Evolutionary conservation across 2,888 invertebrate genomes (phyloP).

Genomic region (Thysanoteuthis rhombus): DNA sequence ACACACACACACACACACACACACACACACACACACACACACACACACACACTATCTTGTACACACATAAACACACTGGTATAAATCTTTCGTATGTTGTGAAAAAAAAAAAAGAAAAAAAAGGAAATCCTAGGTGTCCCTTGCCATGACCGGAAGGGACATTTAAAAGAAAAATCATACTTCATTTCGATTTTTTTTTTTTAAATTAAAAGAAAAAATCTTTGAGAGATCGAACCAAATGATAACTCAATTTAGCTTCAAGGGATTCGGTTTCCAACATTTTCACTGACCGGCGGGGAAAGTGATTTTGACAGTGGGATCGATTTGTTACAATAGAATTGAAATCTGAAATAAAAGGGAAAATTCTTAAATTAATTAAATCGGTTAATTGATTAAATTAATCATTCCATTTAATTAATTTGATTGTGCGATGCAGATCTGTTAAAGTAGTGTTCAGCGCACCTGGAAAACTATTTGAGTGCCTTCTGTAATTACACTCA

Average conservation of each 20-base stretch:
- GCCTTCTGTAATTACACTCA: background rate
- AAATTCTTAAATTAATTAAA: constrained; percentile 12
- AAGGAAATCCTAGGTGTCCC: background rate
- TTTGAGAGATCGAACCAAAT: background rate
- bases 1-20: no score
- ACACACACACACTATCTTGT: background rate
- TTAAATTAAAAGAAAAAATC: background rate
- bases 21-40: background rate
- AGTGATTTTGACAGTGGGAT: background rate
- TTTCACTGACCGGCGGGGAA: background rate
- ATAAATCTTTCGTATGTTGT: no score
- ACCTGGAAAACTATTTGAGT: background rate
- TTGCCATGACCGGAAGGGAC: background rate
- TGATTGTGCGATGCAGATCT: background rate
- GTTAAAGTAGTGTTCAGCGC: background rate
- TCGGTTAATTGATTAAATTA: constrained; percentile 12
- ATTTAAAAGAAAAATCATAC: background rate
- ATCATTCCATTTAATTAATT: background rate
- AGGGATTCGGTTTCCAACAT: background rate
- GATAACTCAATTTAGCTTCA: background rate
- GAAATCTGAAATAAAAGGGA: background rate
- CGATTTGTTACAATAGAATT: background rate
- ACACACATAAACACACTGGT: background rate
- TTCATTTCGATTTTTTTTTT: no score
- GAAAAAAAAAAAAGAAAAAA: no score